Base-by-base conservation (phyloP, 1,140 invertebrate species). In the Mamestra configurata region DNA sequence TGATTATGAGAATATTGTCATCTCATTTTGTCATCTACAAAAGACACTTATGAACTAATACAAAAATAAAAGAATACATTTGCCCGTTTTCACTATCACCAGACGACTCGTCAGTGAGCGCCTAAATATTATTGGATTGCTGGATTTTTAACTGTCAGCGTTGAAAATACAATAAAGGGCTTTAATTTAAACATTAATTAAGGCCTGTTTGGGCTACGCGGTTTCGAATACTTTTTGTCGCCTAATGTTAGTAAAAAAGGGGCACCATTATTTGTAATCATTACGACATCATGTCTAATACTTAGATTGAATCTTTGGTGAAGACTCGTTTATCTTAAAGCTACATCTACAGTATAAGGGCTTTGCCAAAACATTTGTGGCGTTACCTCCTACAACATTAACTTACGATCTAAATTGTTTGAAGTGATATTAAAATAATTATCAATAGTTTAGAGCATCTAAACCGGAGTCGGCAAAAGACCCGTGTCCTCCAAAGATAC, bases 271-370 rank as follows among this genome's bases (percentile, higher is more conserved):
- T 35, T 20, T 18, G 18, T 8, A 61, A 35, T 35, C 3, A 15
- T n/a, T 40, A 64, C 35, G n/a, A 64, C n/a, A 40, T 64, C 35
- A 0, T 8, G 8, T 37, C 31, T 37, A 64, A 64, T 22, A 64
- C 35, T 35, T 27, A 40, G 35, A 11, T 18, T 20, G 59, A 64
- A 64, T 64, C 35, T 64, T 64, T 64, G 59, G 59, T 64, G 0
- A 18, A 64, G 59, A 64, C 35, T 64, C 59, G 1, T 35, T 31
- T 8, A 37, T 61, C 18, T 55, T 55, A 18, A n/a, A 35, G 7
- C 31, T 27, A 61, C 5, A 37, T 22, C 59, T 64, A 64, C 31
- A 7, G 3, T 40, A 18, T 37, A 61, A 15, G 27, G 27, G n/a
- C n/a, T 11, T 24, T 27, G 5, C 31, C 15, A 8, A 64, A 37